phyloP scores from a whole-genome alignment of 2,797 vertebrate genomes.

The Botia kubotai region DNA sequence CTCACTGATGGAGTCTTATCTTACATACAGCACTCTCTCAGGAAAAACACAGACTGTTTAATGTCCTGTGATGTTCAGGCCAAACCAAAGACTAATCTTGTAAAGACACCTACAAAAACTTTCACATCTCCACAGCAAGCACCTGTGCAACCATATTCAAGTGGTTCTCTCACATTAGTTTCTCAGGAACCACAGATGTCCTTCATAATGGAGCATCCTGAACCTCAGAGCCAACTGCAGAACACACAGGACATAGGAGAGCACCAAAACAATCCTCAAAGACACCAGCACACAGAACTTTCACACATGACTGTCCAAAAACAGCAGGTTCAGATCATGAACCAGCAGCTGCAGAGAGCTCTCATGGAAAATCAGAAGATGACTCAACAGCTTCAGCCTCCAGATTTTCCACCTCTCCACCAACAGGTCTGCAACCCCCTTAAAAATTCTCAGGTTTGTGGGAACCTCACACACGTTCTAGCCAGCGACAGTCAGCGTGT shows the following conservation, averaged over 20 bases:
- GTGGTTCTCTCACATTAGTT: background rate
- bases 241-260: background rate
- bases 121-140: background rate
- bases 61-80: slow-evolving; percentile 4
- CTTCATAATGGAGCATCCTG: background rate
- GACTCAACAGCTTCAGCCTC: background rate
- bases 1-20: slow-evolving; percentile 68
- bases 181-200: slow-evolving; percentile 12
- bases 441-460: slow-evolving; percentile 78
- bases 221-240: slow-evolving; percentile 4
- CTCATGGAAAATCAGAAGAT: slow-evolving; percentile 16
- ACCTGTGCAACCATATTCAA: background rate
- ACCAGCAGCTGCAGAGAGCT: background rate
- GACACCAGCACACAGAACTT: background rate
- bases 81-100: background rate
- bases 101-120: background rate
- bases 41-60: slow-evolving; percentile 49
- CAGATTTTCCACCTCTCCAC: slow-evolving; percentile 70
- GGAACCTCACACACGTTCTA: slow-evolving; percentile 67
- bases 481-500: slow-evolving; percentile 44
- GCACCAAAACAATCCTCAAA: slow-evolving; percentile 16
- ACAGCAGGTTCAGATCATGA: background rate
- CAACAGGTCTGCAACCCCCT: slow-evolving; percentile 66
- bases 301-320: slow-evolving; percentile 1
- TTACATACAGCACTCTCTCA: slow-evolving; percentile 72